phyloP scores from a whole-genome alignment of 2,797 vertebrate genomes.

The Pygocentrus nattereri region DNA sequence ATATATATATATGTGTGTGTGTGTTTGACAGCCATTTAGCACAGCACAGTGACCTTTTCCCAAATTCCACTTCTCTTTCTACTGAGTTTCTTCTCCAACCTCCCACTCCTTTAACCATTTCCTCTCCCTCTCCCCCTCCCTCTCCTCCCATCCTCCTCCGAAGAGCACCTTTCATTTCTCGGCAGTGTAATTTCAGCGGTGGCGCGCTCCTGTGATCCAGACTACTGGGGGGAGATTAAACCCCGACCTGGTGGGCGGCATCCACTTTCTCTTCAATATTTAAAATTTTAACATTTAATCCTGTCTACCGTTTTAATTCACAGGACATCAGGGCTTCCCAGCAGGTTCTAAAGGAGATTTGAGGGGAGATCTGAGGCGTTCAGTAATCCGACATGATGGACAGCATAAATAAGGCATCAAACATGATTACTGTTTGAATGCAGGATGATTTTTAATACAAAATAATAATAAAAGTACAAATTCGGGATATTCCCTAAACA shows the following conservation, averaged over 20 bases:
- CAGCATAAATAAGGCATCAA: conserved; percentile 51
- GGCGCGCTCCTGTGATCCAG: conserved; percentile 59
- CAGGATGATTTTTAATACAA: background rate
- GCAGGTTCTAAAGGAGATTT: conserved; percentile 44
- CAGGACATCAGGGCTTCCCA: conserved; percentile 24
- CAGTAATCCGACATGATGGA: conserved; percentile 53
- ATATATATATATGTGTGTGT: too few relatives aligned
- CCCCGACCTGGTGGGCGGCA: conserved; percentile 62
- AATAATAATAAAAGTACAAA: too few relatives aligned
- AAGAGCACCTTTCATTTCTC: conserved; percentile 53
- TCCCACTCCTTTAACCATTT: background rate
- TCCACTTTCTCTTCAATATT: conserved; percentile 66
- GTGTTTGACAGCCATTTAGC: background rate
- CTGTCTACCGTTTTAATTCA: conserved; percentile 46
- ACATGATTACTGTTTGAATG: conserved; percentile 52
- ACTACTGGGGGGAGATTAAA: conserved; percentile 67
- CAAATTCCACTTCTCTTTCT: background rate
- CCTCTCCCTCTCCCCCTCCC: conserved; percentile 24
- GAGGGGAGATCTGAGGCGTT: conserved; percentile 16
- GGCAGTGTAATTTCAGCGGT: conserved; percentile 63
- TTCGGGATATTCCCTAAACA: background rate
- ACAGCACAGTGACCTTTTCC: background rate
- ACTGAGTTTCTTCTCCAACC: conserved; percentile 9
- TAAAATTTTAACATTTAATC: conserved; percentile 76
- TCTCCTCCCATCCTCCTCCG: conserved; percentile 52